Conservation (phyloP, 92 coral and sea anemone genomes). For the Ricordea florida region DNA sequence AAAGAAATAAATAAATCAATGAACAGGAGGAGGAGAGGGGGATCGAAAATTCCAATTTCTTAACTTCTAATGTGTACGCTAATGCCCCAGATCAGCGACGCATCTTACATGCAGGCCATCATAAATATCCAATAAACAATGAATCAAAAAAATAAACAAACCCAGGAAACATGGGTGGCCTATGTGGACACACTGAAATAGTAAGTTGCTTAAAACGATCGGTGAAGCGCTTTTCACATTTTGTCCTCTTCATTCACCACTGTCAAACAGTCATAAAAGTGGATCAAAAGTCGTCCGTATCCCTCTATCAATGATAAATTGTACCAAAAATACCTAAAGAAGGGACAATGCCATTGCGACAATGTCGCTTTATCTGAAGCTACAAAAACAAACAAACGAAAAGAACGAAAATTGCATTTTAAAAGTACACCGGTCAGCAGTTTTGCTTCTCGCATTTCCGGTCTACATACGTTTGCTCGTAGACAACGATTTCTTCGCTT, state of each 20-base stretch:
- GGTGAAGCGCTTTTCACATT: constrained; percentile 18
- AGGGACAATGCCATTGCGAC: constrained; percentile 11
- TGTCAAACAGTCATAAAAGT: constrained; percentile 9
- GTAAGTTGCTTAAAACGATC: constrained; percentile 7
- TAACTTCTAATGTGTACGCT: constrained; percentile 5
- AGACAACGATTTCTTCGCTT: constrained; percentile 18
- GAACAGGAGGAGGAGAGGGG: constrained; percentile 4
- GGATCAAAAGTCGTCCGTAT: too few relatives aligned
- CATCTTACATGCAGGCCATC: neutral
- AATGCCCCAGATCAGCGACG: constrained; percentile 11
- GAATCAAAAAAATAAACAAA: neutral
- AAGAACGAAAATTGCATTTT: constrained; percentile 6
- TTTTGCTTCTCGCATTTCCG: constrained; percentile 3
- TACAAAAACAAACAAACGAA: neutral
- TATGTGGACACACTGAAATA: constrained; percentile 17
- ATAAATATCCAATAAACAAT: constrained; percentile 4
- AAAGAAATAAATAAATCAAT: neutral
- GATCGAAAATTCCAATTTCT: constrained; percentile 1
- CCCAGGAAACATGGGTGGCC: constrained; percentile 12
- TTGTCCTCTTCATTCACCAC: constrained; percentile 19
- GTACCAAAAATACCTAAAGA: too few relatives aligned
- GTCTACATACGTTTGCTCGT: constrained; percentile 1
- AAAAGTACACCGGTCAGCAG: constrained; percentile 9
- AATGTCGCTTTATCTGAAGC: constrained; percentile 4
- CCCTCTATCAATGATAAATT: too few relatives aligned